Conservation (phyloP, 2,797 vertebrate genomes). For the Etheostoma perlongum region DNA sequence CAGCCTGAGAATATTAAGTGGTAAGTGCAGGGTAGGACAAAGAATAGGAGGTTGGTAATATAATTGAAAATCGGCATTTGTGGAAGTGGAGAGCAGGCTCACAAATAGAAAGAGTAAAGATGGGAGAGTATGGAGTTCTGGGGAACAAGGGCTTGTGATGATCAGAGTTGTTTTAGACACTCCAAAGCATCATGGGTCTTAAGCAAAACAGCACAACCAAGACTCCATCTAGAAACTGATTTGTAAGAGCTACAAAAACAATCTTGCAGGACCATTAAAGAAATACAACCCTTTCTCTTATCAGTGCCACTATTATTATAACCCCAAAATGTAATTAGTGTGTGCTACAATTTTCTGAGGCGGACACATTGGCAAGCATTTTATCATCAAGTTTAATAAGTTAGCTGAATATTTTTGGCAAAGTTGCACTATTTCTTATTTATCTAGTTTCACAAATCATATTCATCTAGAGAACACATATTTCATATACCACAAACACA, state of each 20-base stretch:
- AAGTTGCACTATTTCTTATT: conserved; percentile 63
- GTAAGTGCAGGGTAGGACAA: neutral
- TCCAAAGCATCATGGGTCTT: conserved; percentile 54
- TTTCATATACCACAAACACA: conserved; percentile 78
- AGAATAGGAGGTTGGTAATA: neutral
- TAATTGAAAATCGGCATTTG: neutral
- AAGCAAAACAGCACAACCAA: conserved; percentile 63
- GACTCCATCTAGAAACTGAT: conserved; percentile 51
- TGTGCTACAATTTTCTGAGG: conserved; percentile 71
- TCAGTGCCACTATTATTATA: conserved; percentile 78
- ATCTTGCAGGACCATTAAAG: conserved; percentile 54
- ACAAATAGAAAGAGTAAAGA: conserved; percentile 16
- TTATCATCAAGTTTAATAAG: conserved; percentile 70
- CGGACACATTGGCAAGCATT: conserved; percentile 72
- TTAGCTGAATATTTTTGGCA: conserved; percentile 70
- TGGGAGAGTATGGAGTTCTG: conserved; percentile 7
- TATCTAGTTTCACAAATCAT: conserved; percentile 79
- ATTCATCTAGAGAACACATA: conserved; percentile 74
- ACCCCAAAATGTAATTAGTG: conserved; percentile 74
- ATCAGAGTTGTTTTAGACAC: conserved; percentile 67
- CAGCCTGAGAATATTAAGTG: neutral
- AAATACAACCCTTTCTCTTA: conserved; percentile 73
- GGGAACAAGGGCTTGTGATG: conserved; percentile 37
- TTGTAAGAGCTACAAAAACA: conserved; percentile 71
- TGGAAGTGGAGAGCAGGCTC: conserved; percentile 18